Conservation (phyloP, 2,113 vertebrate genomes). For the Illadopsis cleaveri region DNA sequence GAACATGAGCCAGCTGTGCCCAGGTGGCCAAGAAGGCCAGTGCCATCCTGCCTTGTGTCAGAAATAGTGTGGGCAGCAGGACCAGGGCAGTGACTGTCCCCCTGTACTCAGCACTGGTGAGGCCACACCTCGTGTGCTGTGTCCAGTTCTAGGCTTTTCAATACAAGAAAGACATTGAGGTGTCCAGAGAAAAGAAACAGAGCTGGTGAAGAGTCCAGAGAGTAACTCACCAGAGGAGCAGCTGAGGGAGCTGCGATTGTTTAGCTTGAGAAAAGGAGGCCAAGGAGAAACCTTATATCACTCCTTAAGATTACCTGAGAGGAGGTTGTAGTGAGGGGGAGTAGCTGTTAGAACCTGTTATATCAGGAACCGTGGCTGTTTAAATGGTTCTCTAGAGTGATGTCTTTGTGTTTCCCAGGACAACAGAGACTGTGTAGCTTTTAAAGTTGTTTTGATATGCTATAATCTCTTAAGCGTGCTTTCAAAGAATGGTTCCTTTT, state of each 20-base stretch:
- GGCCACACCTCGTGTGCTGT: accelerated
- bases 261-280: background rate
- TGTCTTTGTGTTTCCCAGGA: background rate
- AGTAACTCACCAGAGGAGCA: background rate
- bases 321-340: background rate
- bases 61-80: background rate
- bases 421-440: background rate
- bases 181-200: background rate
- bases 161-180: background rate
- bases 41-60: background rate
- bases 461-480: background rate
- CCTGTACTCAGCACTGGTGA: background rate
- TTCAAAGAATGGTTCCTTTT: background rate
- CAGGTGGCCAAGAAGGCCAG: background rate
- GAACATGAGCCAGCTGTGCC: background rate
- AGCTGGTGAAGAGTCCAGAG: background rate
- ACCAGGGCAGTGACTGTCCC: background rate
- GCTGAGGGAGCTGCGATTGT: background rate
- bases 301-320: background rate
- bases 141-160: background rate
- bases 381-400: background rate
- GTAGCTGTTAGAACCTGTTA: background rate
- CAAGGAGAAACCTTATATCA: background rate
- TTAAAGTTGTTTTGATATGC: background rate
- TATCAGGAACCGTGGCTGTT: background rate